These are phyloP conservation scores for Charina bottae DNA, from an alignment of 2,113 vertebrate species.

Conservation along the genomic window DNA sequence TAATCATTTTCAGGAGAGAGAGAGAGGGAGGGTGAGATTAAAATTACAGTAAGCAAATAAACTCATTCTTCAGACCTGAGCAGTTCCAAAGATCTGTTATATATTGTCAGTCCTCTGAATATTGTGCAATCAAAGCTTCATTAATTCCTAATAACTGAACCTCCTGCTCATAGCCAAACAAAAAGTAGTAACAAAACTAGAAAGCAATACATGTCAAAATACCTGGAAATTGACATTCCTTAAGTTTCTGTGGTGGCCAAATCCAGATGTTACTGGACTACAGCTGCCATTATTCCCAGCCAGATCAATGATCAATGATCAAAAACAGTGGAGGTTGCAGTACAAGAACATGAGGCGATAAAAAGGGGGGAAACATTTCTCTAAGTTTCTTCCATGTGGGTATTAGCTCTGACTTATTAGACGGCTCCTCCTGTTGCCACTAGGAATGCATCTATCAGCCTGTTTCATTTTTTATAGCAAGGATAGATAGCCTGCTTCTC, in stretches of 20 bases:
- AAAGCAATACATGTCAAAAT: not conserved
- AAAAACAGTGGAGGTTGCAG: not conserved
- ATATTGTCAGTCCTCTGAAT: not conserved
- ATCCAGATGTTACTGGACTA: not conserved
- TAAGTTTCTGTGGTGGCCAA: not conserved
- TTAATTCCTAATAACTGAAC: not conserved
- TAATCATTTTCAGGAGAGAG: not conserved
- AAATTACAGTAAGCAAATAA: not conserved
- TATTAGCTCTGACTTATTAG: not conserved
- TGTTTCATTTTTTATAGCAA: not conserved
- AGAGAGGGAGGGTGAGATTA: not conserved
- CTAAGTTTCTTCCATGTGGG: not conserved
- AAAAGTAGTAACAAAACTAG: not conserved
- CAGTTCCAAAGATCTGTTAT: not conserved
- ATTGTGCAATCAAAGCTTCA: not conserved
- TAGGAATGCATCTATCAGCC: not conserved
- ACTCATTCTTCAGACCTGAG: not conserved
- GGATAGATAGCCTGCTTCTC: not conserved
- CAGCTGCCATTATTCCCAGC: not conserved
- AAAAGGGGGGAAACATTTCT: not conserved
- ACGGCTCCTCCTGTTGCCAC: not conserved
- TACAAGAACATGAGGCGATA: not conserved
- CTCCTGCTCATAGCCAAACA: not conserved
- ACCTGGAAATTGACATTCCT: not conserved
- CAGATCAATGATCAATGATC: not conserved